phyloP scores from a whole-genome alignment of 2,113 vertebrate genomes.

The Silurus glanis region DNA sequence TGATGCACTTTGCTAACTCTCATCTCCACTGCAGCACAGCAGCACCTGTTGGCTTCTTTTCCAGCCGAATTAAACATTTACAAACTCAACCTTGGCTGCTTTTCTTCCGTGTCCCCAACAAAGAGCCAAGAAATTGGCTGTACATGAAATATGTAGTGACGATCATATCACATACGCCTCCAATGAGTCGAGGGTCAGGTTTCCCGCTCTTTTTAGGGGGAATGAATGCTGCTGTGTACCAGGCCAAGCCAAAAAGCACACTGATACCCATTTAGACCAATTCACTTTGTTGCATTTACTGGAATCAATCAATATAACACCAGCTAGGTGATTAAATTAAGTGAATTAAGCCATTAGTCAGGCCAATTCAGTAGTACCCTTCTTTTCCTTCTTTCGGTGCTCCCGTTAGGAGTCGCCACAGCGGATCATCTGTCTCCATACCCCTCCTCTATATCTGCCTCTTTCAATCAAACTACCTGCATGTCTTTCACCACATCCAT shows the following conservation, averaged over 20 bases:
- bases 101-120: conserved; percentile 10
- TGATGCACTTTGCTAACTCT: neutral
- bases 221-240: neutral
- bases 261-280: conserved; percentile 6
- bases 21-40: neutral
- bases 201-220: neutral
- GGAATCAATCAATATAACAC: conserved; percentile 14
- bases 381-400: too few species aligned
- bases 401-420: too few species aligned
- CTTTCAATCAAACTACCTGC: too few species aligned
- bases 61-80: conserved; percentile 41
- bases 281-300: conserved; percentile 18
- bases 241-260: neutral
- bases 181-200: neutral
- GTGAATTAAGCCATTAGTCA: conserved; percentile 9
- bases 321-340: conserved; percentile 12
- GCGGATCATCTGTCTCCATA: too few species aligned
- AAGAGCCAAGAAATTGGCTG: conserved; percentile 12
- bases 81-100: conserved; percentile 7
- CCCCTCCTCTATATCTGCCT: too few species aligned
- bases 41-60: neutral
- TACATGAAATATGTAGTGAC: conserved; percentile 32
- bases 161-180: conserved; percentile 20
- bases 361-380: conserved; percentile 6
- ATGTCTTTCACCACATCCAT: too few species aligned